Base-by-base conservation (phyloP, 2,888 invertebrate species). In the Pollenia labialis region DNA sequence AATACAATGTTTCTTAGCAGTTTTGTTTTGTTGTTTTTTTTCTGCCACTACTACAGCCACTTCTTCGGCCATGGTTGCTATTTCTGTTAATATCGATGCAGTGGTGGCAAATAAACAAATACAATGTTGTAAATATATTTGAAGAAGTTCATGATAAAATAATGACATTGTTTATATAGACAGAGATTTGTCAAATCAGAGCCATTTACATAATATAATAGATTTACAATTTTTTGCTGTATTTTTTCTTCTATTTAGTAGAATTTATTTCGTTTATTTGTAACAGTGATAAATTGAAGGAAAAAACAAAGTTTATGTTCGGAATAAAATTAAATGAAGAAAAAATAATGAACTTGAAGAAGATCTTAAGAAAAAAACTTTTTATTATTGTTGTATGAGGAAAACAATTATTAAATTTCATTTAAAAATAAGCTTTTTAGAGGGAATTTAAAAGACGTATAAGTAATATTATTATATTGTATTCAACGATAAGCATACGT, bases 121-220 rank as follows among this genome's bases (percentile, higher is more conserved):
- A 58, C 46, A 72, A 46, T 56, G 16, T 56, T 14, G 6, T 6
- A 58, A 74, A 68, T 48, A 16, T 66, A 66, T 68, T 68, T 77
- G 14, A 50, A 52, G 64, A 83, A 77, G 48, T 77, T 83, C 72
- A 83, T 72, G 71, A 72, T 83, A 77, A 77, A 71, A 72, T 77
- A 77, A 83, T 77, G 64, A 72, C 77, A 66, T 56, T 83, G 71
- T 83, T 83, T 77, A 66, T 71, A 72, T 64, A 64, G 71, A 77
- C 64, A 72, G 77, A 56, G 77, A 77, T 83, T 77, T 83, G 64
- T 83, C 71, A 83, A 77, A 52, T 83, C 64, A 72, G 66, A 66
- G 50, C 72, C 77, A 83, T 83, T 83, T 77, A 64, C 83, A 83
- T 77, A 83, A 72, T 66, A 77, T 66, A 77, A 83, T 77, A 72